Conservation (phyloP, 2,888 invertebrate species). For the Tiphia femorata region DNA sequence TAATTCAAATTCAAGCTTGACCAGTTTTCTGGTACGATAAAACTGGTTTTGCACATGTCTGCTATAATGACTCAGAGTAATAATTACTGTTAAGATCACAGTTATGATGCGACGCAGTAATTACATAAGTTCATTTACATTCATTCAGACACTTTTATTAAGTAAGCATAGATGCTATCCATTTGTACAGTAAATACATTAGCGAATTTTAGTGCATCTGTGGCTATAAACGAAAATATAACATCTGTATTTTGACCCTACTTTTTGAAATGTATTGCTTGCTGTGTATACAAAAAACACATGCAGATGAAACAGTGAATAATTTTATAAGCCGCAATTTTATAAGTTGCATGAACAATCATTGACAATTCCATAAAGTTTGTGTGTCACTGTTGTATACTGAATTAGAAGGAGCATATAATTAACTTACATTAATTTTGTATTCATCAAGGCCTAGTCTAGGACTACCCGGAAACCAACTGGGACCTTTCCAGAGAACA, state of each 20-base stretch:
- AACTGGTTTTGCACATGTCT: conserved; percentile 26
- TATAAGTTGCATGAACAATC: no score
- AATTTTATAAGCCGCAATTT: no score
- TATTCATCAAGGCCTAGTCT: conserved; percentile 82
- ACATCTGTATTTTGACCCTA: no score
- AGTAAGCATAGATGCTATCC: background rate
- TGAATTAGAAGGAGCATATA: no score
- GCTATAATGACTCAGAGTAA: conserved; percentile 4
- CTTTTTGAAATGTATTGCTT: no score
- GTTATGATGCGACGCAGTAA: conserved; percentile 5
- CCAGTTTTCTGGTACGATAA: conserved; percentile 15
- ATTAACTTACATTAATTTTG: conserved; percentile 79
- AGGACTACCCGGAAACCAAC: conserved; percentile 86
- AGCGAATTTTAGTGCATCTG: no score
- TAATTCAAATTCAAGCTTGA: no score
- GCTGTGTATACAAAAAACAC: no score
- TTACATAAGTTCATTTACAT: conserved; percentile 18
- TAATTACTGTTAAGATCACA: conserved; percentile 1
- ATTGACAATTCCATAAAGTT: no score
- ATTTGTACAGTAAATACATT: background rate
- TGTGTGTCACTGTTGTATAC: no score
- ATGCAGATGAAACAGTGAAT: no score
- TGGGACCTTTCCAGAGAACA: conserved; percentile 86
- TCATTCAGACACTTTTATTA: background rate
- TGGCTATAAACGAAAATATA: no score